These are phyloP conservation scores for Tinea semifulvella DNA, from an alignment of 2,888 invertebrate species.

Conservation along the genomic window DNA sequence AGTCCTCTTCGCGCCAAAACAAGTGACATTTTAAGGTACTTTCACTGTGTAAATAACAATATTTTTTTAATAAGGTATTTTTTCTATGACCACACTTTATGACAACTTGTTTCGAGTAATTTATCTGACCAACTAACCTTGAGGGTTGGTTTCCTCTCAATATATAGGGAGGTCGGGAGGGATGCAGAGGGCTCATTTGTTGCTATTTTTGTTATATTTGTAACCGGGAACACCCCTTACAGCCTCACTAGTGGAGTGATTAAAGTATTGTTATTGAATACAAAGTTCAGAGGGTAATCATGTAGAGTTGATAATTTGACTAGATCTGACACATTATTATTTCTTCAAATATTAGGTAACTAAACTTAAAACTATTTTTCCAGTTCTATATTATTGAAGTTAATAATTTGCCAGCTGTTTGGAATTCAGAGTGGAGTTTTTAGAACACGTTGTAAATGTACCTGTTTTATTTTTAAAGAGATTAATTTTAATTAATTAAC, in stretches of 20 bases:
- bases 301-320: not conserved
- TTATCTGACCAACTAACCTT: conserved; percentile 19
- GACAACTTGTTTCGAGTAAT: conserved; percentile 20
- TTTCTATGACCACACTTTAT: not conserved
- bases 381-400: too few species aligned
- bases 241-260: conserved; percentile 22
- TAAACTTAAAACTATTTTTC: too few species aligned
- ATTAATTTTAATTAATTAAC: too few species aligned
- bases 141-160: conserved; percentile 15
- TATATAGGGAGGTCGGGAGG: conserved; percentile 19
- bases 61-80: not conserved
- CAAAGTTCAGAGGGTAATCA: conserved; percentile 12
- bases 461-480: too few species aligned
- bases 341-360: too few species aligned
- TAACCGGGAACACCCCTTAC: conserved; percentile 8
- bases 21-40: not conserved
- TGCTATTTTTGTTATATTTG: conserved; percentile 14
- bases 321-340: too few species aligned
- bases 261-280: conserved; percentile 33
- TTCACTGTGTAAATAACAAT: not conserved
- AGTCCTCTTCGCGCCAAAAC: conserved; percentile 31
- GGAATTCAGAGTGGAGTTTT: too few species aligned
- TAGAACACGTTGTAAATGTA: too few species aligned
- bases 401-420: too few species aligned
- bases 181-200: conserved; percentile 18